phyloP scores from a whole-genome alignment of 2,888 invertebrate species.

The Timandra comae region DNA sequence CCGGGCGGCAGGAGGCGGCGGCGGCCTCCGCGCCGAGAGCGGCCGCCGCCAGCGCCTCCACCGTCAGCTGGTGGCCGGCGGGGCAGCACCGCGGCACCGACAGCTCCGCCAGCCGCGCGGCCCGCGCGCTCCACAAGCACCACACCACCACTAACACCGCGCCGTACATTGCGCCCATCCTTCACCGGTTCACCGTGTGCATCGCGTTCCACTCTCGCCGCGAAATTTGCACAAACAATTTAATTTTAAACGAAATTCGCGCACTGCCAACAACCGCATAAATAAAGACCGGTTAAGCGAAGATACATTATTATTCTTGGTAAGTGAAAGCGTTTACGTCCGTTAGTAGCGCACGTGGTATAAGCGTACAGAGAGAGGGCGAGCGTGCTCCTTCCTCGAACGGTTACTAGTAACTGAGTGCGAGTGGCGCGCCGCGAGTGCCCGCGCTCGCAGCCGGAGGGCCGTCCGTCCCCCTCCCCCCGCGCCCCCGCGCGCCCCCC shows the following conservation, averaged over 20 bases:
- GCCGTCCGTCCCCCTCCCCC: slow-evolving; percentile 2
- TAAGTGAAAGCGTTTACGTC: background rate
- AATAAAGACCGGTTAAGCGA: background rate
- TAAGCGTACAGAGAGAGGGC: slow-evolving; percentile 2
- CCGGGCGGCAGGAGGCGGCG: slow-evolving; percentile 65
- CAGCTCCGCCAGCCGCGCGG: slow-evolving; percentile 40
- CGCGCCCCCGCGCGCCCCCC: slow-evolving; percentile 5
- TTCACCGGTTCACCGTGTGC: slow-evolving; percentile 23
- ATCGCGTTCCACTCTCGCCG: background rate
- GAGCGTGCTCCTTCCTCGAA: slow-evolving; percentile 36
- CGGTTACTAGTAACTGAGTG: too few relatives aligned
- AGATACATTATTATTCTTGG: background rate
- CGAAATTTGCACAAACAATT: background rate
- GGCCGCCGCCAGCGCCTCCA: slow-evolving; percentile 37
- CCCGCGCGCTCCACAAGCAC: slow-evolving; percentile 27
- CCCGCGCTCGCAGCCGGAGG: slow-evolving; percentile 22
- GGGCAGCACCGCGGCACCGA: slow-evolving; percentile 50
- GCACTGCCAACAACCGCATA: too few relatives aligned
- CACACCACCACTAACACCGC: slow-evolving; percentile 23
- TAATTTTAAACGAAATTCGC: too few relatives aligned
- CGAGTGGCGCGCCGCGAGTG: slow-evolving; percentile 18
- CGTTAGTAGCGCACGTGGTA: slow-evolving; percentile 40
- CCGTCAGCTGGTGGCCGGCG: slow-evolving; percentile 36
- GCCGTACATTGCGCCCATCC: slow-evolving; percentile 18
- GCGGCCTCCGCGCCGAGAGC: slow-evolving; percentile 56